Evolutionary conservation across 2,888 invertebrate genomes (phyloP).

Genomic region (Agonopterix arenella): DNA sequence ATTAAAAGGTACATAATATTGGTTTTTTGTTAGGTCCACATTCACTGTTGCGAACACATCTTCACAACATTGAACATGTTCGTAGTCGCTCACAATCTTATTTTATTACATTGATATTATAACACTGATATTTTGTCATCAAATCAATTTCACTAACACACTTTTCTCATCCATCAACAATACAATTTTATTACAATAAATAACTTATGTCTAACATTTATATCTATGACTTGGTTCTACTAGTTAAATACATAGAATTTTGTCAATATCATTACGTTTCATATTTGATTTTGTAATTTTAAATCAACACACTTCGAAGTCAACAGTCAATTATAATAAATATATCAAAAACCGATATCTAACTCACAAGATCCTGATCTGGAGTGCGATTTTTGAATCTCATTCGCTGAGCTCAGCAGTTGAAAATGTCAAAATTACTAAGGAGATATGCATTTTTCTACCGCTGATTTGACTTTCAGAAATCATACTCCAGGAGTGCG

Average conservation of each 20-base stretch:
- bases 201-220: constrained; percentile 51
- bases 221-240: constrained; percentile 58
- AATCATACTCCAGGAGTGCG: no score
- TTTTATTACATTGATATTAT: background rate
- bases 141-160: constrained; percentile 9
- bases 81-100: constrained; percentile 9
- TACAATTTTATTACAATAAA: constrained; percentile 45
- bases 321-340: no score
- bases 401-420: no score
- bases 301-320: no score
- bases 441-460: no score
- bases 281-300: no score
- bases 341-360: no score
- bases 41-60: constrained; percentile 65
- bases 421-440: no score
- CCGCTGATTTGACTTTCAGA: no score
- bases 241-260: constrained; percentile 17
- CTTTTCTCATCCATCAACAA: constrained; percentile 2
- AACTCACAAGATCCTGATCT: no score
- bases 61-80: constrained; percentile 60
- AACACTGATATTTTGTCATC: constrained; percentile 1
- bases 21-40: constrained; percentile 18
- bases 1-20: constrained; percentile 13
- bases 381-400: no score
- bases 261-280: constrained; percentile 2